A percentile compares a stretch with the other conserved stretches of the same genome.
phyloP scores from a whole-genome alignment of 1,140 invertebrate genomes.

The Macrocentrus cingulum region DNA sequence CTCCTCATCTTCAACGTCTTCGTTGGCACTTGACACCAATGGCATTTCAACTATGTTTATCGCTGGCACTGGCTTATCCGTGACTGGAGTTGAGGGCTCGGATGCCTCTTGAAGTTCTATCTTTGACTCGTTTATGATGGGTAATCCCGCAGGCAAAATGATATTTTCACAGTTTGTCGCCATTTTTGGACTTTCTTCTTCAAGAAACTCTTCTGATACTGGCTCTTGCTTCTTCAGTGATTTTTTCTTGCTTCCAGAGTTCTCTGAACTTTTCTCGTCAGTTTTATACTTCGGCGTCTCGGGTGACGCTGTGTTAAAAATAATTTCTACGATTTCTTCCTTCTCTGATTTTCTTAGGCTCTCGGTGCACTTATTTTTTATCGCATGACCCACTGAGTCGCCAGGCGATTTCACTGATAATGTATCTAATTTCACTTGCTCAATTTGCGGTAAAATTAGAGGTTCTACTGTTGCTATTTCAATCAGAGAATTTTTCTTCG shows the following conservation, averaged over 20 bases:
- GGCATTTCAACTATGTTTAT: conserved; percentile 32
- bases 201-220: background rate
- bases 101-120: background rate
- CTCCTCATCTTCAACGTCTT: conserved; percentile 32
- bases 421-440: conserved; percentile 20
- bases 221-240: conserved; percentile 3
- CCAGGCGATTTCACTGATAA: background rate
- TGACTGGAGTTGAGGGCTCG: background rate
- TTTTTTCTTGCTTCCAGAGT: conserved; percentile 3
- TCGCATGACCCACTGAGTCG: conserved; percentile 1
- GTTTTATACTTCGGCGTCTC: conserved; percentile 5
- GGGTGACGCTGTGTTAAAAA: conserved; percentile 26
- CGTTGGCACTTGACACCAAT: background rate
- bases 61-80: conserved; percentile 21
- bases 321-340: conserved; percentile 23
- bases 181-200: background rate
- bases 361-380: conserved; percentile 13
- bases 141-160: background rate
- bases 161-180: background rate
- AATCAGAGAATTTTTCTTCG: background rate
- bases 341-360: conserved; percentile 18
- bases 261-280: conserved; percentile 12
- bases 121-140: background rate
- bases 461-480: conserved; percentile 11
- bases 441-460: conserved; percentile 10